Conservation (phyloP, 1,140 invertebrate species). For the Aphidius ervi region DNA sequence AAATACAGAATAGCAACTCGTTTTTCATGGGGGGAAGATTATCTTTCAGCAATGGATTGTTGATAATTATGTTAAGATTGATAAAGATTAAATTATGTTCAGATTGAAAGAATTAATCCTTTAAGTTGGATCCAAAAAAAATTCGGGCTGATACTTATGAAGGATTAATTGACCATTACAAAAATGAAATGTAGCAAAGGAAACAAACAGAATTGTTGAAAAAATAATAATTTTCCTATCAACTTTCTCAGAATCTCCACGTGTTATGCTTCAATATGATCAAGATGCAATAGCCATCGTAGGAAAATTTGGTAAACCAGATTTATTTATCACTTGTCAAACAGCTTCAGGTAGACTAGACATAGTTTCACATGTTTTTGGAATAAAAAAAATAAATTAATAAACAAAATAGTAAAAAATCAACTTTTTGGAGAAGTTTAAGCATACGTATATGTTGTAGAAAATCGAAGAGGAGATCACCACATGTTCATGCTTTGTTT, state of each 20-base stretch:
- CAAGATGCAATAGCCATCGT: constrained; percentile 3
- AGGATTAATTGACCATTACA: neutral
- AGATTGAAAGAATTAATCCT: no score
- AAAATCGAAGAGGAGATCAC: constrained; percentile 19
- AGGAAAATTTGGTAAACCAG: neutral
- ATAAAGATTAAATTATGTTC: no score
- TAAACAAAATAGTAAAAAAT: constrained; percentile 9
- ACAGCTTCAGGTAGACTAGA: neutral
- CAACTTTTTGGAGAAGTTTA: constrained; percentile 14
- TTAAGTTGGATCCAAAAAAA: neutral
- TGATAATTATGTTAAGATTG: no score
- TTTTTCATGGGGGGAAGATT: no score
- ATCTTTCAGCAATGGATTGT: no score
- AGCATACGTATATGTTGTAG: constrained; percentile 9
- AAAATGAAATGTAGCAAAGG: neutral
- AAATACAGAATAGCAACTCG: no score
- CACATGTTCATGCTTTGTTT: constrained; percentile 18
- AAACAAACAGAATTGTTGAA: neutral
- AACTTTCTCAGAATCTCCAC: constrained; percentile 9
- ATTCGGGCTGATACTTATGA: neutral
- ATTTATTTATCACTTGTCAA: constrained; percentile 2
- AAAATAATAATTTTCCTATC: constrained; percentile 18
- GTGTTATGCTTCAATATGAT: neutral
- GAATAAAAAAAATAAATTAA: constrained; percentile 3
- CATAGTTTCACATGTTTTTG: neutral